phyloP scores from a whole-genome alignment of 2,888 invertebrate species.

The Plutella xylostella region DNA sequence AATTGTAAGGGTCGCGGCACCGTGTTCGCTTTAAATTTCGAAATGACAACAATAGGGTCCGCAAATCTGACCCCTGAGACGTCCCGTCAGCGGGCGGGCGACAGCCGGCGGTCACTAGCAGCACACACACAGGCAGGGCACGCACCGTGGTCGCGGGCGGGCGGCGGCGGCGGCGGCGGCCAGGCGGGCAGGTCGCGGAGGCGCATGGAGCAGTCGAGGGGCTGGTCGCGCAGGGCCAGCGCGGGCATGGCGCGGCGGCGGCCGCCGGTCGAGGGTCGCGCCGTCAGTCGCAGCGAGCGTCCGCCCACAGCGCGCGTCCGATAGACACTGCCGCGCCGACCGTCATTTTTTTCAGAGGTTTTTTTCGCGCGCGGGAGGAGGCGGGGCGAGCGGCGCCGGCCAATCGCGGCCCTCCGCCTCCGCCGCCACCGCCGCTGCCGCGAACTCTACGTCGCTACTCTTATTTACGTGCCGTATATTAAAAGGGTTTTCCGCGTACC shows the following conservation, averaged over 20 bases:
- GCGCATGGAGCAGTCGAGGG: slow-evolving; percentile 79
- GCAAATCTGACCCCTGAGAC: slow-evolving; percentile 20
- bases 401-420: slow-evolving; percentile 37
- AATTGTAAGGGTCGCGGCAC: too few relatives aligned
- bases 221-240: slow-evolving; percentile 70
- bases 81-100: not conserved
- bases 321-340: slow-evolving; percentile 57
- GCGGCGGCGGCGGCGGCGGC: slow-evolving; percentile 47
- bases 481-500: slow-evolving; percentile 69
- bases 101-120: not conserved
- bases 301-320: slow-evolving; percentile 38
- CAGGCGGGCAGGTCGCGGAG: slow-evolving; percentile 58
- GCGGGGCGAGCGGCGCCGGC: slow-evolving; percentile 43
- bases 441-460: slow-evolving; percentile 26
- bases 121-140: slow-evolving; percentile 18
- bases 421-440: slow-evolving; percentile 32
- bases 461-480: slow-evolving; percentile 69
- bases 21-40: too few relatives aligned
- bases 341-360: slow-evolving; percentile 40
- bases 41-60: slow-evolving; percentile 25
- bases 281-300: slow-evolving; percentile 38
- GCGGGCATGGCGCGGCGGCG: slow-evolving; percentile 73
- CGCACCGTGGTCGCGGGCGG: slow-evolving; percentile 59
- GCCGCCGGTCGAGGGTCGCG: slow-evolving; percentile 67
- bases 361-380: slow-evolving; percentile 51